Conservation (phyloP, 23 tunicate species). For the Trididemnum clinides region DNA sequence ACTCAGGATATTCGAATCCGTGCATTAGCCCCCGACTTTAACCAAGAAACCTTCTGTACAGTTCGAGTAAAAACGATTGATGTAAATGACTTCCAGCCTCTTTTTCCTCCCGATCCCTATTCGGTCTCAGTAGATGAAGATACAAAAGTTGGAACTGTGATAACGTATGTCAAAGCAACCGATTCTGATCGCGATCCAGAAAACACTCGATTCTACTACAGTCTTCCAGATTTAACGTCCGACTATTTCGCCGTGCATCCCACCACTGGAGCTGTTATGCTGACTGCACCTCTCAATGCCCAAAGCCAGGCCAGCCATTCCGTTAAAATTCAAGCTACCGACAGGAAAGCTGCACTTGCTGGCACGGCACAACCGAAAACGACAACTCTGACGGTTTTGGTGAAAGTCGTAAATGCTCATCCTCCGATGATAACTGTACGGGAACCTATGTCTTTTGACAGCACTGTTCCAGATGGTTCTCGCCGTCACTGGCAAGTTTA, state of each 20-base stretch:
- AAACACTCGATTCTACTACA: conserved; percentile 58
- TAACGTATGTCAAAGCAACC: conserved; percentile 45
- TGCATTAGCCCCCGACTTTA: conserved; percentile 44
- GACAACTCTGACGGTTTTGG: conserved; percentile 52
- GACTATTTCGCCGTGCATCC: conserved; percentile 73
- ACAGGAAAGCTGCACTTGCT: conserved; percentile 57
- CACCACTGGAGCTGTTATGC: conserved; percentile 48
- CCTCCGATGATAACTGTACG: conserved; percentile 38
- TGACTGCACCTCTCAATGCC: conserved; percentile 44
- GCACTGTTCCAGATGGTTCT: background rate
- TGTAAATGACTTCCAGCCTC: conserved; percentile 58
- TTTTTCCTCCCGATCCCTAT: conserved; percentile 51
- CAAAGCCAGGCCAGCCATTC: conserved; percentile 45
- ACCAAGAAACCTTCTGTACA: conserved; percentile 43
- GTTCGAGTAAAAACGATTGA: conserved; percentile 47
- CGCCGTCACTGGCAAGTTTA: background rate
- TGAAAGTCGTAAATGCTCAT: conserved; percentile 45
- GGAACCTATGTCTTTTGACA: background rate
- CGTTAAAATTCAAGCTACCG: conserved; percentile 40
- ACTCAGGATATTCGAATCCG: conserved; percentile 31
- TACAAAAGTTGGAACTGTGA: conserved; percentile 47
- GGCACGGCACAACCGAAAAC: conserved; percentile 47
- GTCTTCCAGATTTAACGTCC: conserved; percentile 20
- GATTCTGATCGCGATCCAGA: conserved; percentile 60
- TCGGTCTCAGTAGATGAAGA: conserved; percentile 44